Evolutionary conservation across 2,113 vertebrate species (phyloP), one percentile per base, ranked within the genome.

Genomic region (Oncorhynchus mykiss): DNA sequence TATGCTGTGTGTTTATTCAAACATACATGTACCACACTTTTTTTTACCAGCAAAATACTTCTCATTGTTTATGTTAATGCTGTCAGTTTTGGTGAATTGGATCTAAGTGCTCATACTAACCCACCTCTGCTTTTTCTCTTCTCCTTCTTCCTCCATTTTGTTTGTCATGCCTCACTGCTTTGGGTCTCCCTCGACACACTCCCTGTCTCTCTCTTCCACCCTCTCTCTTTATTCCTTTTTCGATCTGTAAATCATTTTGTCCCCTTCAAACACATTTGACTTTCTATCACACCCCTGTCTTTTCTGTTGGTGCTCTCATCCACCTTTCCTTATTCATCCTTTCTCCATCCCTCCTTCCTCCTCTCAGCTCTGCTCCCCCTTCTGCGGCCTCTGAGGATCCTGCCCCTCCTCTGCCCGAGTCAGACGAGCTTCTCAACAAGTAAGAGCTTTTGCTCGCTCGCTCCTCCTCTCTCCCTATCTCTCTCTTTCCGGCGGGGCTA

Each of bases 391-490:
- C 95, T 84, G 96, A 97, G 89, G 96, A 97, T 84, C 87, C 95
- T 67, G 93, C 95, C 85, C 88, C 95, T 64, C 95, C 95, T 92
- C 92, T 97, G 87, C 93, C 96, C 7, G 96, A 97, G 87, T 95
- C 96, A 9, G 95, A 97, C 22, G 96, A 97, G 69, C 95, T 97
- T 87, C 93, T 97, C 81, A 94, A 97, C 93, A 97, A 97, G 96
- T 97, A 95, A 97, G 96, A 79, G 75, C 70, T 78, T 73, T 60
- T 75, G 78, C 39, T 45, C 2, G 9, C 39, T 45, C 78, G 34
- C 76, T 68, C 12, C 16, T 64, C 6, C 24, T 29, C 14, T 14
- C 48, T 13, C n/a, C 6, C 64, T 67, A 14, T 62, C 3, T 48
- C 29, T 54, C n/a, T 27, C 14, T 69, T 14, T 18, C 59, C 14